phyloP scores from a whole-genome alignment of 2,888 invertebrate species.

The Lepidochrysops patricia region DNA sequence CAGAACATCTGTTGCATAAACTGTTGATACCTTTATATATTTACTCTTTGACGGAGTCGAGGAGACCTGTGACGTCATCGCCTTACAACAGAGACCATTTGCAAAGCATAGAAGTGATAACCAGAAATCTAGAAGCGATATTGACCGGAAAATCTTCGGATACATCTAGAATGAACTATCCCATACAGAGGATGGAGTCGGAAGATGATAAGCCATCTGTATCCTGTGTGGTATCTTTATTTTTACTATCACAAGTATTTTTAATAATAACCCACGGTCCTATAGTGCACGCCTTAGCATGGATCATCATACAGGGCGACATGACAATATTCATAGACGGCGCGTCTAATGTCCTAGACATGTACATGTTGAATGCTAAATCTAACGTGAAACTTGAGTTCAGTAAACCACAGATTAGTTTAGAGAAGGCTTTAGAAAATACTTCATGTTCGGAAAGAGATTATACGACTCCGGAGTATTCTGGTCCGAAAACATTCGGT shows the following conservation, averaged over 20 bases:
- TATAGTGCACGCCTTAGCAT: conserved; percentile 90
- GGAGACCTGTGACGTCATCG: conserved; percentile 40
- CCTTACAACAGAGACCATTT: conserved; percentile 61
- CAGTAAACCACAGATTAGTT: conserved; percentile 81
- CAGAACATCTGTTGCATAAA: conserved; percentile 94
- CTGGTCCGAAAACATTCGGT: conserved; percentile 51
- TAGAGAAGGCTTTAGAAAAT: conserved; percentile 82
- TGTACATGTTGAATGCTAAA: conserved; percentile 74
- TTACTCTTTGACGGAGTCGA: conserved; percentile 82
- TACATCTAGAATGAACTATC: conserved; percentile 52
- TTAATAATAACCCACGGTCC: conserved; percentile 93
- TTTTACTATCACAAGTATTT: conserved; percentile 95
- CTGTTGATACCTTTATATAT: conserved; percentile 95
- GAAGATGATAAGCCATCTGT: conserved; percentile 82
- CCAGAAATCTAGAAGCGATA: conserved; percentile 78
- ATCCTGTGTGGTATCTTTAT: conserved; percentile 92
- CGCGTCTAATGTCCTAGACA: conserved; percentile 79
- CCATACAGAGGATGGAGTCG: conserved; percentile 52
- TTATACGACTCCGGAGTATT: conserved; percentile 61
- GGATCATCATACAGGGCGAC: conserved; percentile 92
- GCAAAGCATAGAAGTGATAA: conserved; percentile 75
- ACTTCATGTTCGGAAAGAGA: conserved; percentile 57
- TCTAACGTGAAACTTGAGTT: conserved; percentile 76
- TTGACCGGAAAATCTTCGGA: conserved; percentile 73
- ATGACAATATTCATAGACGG: conserved; percentile 80